Percentiles rank a stretch among this genome's conserved stretches.
Conservation (phyloP, 2,113 vertebrate species). For the Microcebus lehilahytsara region DNA sequence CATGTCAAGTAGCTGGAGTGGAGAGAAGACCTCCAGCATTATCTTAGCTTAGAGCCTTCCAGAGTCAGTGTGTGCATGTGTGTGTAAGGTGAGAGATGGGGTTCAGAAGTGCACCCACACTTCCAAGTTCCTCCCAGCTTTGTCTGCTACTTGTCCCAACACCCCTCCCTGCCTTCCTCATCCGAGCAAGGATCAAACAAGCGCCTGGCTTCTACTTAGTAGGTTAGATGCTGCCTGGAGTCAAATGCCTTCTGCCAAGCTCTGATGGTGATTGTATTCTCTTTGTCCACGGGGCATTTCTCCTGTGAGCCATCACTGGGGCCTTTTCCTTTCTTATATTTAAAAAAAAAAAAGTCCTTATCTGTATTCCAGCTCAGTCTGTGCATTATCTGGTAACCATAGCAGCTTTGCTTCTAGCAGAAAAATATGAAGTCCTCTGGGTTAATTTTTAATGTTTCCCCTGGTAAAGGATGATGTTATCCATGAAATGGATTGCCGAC, state of each 20-base stretch:
- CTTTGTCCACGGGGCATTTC: slow-evolving; percentile 55
- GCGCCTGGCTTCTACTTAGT: slow-evolving; percentile 31
- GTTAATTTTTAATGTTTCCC: slow-evolving; percentile 81
- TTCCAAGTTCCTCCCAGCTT: background rate
- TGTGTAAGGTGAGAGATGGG: background rate
- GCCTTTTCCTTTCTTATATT: slow-evolving; percentile 62
- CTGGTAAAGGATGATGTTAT: slow-evolving; percentile 72
- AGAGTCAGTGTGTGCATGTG: background rate
- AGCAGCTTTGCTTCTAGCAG: slow-evolving; percentile 76
- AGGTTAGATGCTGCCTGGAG: slow-evolving; percentile 56
- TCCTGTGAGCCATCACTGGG: slow-evolving; percentile 11
- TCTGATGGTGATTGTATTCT: slow-evolving; percentile 45
- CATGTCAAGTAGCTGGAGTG: background rate
- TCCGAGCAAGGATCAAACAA: slow-evolving; percentile 13
- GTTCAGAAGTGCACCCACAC: background rate
- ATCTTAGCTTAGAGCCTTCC: background rate
- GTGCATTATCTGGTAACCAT: slow-evolving; percentile 76
- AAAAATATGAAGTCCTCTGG: slow-evolving; percentile 79
- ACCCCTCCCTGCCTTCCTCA: background rate
- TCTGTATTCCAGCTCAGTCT: slow-evolving; percentile 66
- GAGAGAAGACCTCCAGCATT: background rate
- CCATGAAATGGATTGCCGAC: slow-evolving; percentile 71
- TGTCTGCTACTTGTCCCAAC: background rate
- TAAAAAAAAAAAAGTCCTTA: slow-evolving; percentile 36
- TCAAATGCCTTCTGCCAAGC: slow-evolving; percentile 16